These are phyloP conservation scores for Drosophila kanapiae DNA, from an alignment of 1,140 invertebrate species.

Conservation along the genomic window DNA sequence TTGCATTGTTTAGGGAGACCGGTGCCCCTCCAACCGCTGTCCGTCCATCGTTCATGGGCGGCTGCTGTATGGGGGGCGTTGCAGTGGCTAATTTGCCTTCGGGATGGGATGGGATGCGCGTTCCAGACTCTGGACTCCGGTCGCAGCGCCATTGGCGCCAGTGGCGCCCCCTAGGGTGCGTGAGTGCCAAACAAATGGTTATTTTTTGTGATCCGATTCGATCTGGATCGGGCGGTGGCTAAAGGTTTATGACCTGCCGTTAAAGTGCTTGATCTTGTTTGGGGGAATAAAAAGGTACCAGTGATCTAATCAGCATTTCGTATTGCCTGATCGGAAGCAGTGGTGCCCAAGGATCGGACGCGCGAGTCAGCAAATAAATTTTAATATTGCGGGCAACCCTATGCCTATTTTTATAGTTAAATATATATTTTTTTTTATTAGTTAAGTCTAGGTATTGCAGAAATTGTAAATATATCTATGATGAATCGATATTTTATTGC, in stretches of 20 bases:
- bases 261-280: neutral
- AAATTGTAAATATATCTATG: too few species aligned
- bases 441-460: neutral
- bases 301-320: neutral
- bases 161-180: conserved; percentile 56
- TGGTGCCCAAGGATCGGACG: neutral
- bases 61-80: conserved; percentile 51
- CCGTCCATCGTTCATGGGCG: conserved; percentile 18
- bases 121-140: conserved; percentile 7
- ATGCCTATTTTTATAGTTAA: too few species aligned
- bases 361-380: neutral
- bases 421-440: neutral
- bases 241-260: neutral
- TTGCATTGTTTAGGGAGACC: conserved; percentile 27
- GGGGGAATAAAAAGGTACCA: neutral
- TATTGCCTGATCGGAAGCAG: neutral
- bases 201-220: conserved; percentile 52
- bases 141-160: conserved; percentile 57
- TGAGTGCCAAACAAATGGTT: conserved; percentile 73
- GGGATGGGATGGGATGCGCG: conserved; percentile 37
- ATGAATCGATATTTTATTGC: too few species aligned
- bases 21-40: too few species aligned
- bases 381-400: neutral
- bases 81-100: conserved; percentile 70
- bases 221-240: conserved; percentile 18